Conservation (phyloP, 2,797 vertebrate species). For the Sebastolobus alascanus region DNA sequence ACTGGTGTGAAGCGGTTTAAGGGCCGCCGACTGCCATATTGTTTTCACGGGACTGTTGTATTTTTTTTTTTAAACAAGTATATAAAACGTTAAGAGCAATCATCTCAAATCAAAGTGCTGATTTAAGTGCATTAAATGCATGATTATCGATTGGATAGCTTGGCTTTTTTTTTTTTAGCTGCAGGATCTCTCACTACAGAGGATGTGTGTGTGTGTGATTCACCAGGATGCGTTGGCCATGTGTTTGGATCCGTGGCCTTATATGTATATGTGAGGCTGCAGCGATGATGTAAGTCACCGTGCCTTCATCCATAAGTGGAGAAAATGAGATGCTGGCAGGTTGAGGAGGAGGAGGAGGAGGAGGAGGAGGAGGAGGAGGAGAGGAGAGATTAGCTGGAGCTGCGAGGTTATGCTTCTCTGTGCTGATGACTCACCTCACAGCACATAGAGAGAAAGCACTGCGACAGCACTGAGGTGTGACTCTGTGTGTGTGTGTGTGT, state of each 20-base stretch:
- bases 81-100: constrained; percentile 13
- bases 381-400: constrained; percentile 76
- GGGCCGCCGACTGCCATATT: constrained; percentile 24
- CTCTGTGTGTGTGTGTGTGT: constrained; percentile 62
- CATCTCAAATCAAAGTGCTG: constrained; percentile 29
- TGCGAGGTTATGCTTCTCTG: constrained; percentile 77
- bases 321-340: constrained; percentile 80
- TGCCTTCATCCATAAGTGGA: constrained; percentile 76
- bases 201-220: constrained; percentile 15
- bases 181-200: background rate
- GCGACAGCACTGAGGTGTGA: constrained; percentile 84
- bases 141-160: constrained; percentile 19
- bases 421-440: constrained; percentile 87
- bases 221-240: constrained; percentile 8
- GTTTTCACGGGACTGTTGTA: constrained; percentile 22
- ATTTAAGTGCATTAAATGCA: constrained; percentile 29
- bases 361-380: constrained; percentile 60
- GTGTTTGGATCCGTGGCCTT: constrained; percentile 61
- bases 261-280: constrained; percentile 59
- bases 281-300: constrained; percentile 70
- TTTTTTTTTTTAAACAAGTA: constrained; percentile 24
- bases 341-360: constrained; percentile 55
- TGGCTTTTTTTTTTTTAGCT: constrained; percentile 1
- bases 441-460: constrained; percentile 83
- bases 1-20: constrained; percentile 35